Percentiles rank a stretch among this genome's conserved stretches.
phyloP scores from a whole-genome alignment of 2,797 vertebrate species.

The Onychomys arenicola region DNA sequence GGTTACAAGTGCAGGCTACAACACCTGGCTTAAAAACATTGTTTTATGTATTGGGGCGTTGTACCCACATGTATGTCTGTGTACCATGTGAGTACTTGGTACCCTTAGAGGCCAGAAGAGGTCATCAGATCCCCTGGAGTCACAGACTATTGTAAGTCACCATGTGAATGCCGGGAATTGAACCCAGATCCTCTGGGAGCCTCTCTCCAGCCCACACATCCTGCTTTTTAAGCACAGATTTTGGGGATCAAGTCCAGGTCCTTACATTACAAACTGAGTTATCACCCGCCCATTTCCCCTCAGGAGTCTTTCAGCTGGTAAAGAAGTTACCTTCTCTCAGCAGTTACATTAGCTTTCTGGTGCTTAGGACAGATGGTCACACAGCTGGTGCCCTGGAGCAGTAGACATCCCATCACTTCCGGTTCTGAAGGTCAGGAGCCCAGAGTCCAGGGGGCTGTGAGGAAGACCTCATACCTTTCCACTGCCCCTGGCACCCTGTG shows the following conservation, averaged over 20 bases:
- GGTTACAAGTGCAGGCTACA: too few species aligned
- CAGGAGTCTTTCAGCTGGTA: neutral
- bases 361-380: neutral
- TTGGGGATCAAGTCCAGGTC: neutral
- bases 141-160: too few species aligned
- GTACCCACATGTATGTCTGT: neutral
- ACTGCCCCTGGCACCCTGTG: neutral
- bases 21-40: too few species aligned
- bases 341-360: neutral
- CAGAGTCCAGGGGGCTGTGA: neutral
- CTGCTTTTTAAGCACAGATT: neutral
- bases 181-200: neutral
- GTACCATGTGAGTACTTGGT: neutral
- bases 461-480: too few species aligned
- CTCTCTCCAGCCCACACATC: neutral
- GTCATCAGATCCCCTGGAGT: neutral
- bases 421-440: neutral
- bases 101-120: neutral
- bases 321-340: neutral
- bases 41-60: neutral
- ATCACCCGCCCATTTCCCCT: neutral
- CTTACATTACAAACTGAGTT: neutral
- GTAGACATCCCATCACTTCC: neutral
- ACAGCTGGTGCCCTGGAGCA: neutral
- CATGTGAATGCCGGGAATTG: neutral